Evolutionary conservation across 64 coral and sea anemone species (phyloP).

Genomic region (Cladopsammia gracilis): DNA sequence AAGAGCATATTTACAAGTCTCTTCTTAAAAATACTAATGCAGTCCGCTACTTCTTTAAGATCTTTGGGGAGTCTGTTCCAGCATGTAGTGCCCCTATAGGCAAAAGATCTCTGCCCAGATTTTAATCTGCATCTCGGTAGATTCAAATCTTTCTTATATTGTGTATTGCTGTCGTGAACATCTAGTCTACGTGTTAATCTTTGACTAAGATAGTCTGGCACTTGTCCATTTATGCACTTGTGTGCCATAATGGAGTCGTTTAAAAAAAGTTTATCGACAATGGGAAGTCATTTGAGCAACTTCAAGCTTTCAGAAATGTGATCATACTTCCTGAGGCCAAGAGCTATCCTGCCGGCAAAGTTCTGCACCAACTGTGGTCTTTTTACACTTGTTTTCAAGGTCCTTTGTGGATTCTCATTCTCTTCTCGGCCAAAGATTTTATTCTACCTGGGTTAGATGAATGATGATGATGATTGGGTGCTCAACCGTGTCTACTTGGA

Average conservation of each 20-base stretch:
- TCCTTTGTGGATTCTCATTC: not conserved
- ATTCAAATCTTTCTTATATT: conserved; percentile 29
- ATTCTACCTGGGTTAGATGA: too few relatives aligned
- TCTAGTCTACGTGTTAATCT: conserved; percentile 18
- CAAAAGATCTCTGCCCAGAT: conserved; percentile 45
- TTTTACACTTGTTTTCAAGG: not conserved
- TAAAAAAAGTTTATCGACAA: conserved; percentile 23
- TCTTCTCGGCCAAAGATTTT: too few relatives aligned
- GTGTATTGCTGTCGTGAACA: conserved; percentile 28
- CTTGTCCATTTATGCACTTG: conserved; percentile 8
- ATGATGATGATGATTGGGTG: too few relatives aligned
- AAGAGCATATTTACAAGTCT: too few relatives aligned
- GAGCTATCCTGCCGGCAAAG: not conserved
- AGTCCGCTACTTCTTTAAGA: too few relatives aligned
- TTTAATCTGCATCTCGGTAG: conserved; percentile 30
- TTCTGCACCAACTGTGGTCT: not conserved
- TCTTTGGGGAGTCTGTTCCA: conserved; percentile 37
- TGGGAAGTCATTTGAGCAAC: not conserved
- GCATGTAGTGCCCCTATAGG: conserved; percentile 31
- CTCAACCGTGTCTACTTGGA: too few relatives aligned
- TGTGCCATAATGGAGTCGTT: conserved; percentile 41
- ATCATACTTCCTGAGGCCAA: not conserved
- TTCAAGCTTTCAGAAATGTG: not conserved
- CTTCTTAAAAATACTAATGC: too few relatives aligned
- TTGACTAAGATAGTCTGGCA: not conserved